Evolutionary conservation across 2,797 vertebrate species (phyloP).

Genomic region (Thunnus albacares): DNA sequence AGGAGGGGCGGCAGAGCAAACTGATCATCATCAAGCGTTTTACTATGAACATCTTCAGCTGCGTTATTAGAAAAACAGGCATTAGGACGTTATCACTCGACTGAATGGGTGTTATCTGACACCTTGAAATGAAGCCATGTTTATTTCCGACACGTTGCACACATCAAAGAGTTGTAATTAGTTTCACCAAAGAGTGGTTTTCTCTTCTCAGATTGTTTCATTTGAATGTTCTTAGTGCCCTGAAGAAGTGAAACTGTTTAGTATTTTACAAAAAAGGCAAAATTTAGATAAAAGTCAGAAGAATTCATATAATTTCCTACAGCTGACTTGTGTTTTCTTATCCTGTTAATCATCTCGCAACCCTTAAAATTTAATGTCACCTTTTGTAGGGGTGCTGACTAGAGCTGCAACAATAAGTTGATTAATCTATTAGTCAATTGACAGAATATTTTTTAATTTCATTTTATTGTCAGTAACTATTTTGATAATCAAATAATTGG

Average conservation of each 20-base stretch:
- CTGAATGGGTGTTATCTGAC: too few relatives aligned
- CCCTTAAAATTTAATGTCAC: too few relatives aligned
- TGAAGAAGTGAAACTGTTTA: neutral
- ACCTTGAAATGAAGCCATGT: neutral
- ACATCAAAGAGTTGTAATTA: neutral
- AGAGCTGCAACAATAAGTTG: neutral
- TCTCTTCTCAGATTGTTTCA: neutral
- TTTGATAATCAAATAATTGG: too few relatives aligned
- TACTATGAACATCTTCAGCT: neutral
- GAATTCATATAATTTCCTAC: neutral
- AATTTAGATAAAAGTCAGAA: neutral
- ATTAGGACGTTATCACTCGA: neutral
- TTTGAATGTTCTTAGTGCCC: neutral
- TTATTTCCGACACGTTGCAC: neutral
- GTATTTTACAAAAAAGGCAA: too few relatives aligned
- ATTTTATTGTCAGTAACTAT: too few relatives aligned
- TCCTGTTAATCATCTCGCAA: neutral
- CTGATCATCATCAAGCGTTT: slow-evolving; percentile 2
- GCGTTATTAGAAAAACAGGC: neutral
- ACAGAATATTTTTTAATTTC: too few relatives aligned
- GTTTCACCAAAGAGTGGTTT: neutral
- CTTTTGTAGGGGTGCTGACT: too few relatives aligned
- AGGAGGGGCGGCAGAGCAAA: slow-evolving; percentile 37
- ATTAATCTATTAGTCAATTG: too few relatives aligned
- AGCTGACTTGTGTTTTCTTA: neutral